Percentiles rank a stretch among this genome's conserved stretches.
phyloP scores from a whole-genome alignment of 2,113 vertebrate species.

The Panthera leo region DNA sequence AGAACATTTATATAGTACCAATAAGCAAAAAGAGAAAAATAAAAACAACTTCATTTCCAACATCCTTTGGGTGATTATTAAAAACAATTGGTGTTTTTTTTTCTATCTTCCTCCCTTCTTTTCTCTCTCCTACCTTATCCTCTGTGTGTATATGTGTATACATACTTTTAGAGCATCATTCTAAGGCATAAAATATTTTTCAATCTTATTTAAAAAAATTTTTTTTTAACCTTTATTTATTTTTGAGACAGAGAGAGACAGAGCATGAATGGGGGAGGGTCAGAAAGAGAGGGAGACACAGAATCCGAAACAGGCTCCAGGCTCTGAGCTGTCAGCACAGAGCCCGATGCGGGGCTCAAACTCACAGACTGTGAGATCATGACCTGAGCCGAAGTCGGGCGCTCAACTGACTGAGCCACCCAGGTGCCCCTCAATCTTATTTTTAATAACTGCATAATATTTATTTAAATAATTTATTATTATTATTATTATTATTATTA shows the following conservation, averaged over 20 bases:
- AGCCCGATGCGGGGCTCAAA: too few species aligned
- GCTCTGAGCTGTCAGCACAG: too few species aligned
- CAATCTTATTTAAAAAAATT: not conserved
- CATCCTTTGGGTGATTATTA: not conserved
- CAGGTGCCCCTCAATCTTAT: not conserved
- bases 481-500: too few species aligned
- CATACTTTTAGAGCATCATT: not conserved
- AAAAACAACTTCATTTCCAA: not conserved
- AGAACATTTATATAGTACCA: not conserved
- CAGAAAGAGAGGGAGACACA: too few species aligned
- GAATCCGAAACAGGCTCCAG: too few species aligned
- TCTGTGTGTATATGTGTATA: not conserved
- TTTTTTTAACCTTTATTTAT: too few species aligned
- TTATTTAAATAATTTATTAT: too few species aligned
- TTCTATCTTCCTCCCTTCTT: not conserved
- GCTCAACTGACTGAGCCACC: too few species aligned
- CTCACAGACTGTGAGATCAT: too few species aligned
- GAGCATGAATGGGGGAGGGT: too few species aligned
- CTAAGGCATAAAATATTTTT: not conserved
- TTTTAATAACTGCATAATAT: not conserved
- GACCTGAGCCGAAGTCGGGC: too few species aligned
- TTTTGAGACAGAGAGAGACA: too few species aligned
- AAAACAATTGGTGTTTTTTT: not conserved
- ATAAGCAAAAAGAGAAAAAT: not conserved
- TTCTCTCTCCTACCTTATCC: not conserved